Percentiles rank a stretch among this genome's conserved stretches.
These are phyloP conservation scores for Sebastes fasciatus DNA, from an alignment of 2,113 vertebrate species.

Conservation along the genomic window DNA sequence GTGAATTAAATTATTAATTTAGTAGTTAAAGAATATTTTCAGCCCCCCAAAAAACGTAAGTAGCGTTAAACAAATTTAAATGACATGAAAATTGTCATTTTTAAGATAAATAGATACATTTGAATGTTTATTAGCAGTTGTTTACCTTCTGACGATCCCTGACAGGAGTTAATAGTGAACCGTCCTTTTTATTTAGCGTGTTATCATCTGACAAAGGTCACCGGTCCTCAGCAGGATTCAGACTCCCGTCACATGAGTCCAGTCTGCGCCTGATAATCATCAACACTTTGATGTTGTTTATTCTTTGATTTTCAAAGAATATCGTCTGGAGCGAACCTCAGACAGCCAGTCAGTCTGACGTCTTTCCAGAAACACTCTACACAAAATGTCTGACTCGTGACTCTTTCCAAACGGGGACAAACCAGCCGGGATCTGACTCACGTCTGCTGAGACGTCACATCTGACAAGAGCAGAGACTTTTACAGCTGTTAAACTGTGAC, in stretches of 20 bases:
- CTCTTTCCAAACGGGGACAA: slow-evolving; percentile 15
- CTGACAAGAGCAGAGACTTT: slow-evolving; percentile 19
- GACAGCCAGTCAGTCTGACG: neutral
- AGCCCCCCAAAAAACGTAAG: too few species aligned
- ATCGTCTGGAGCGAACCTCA: neutral
- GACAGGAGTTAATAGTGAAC: neutral
- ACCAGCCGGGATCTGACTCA: slow-evolving; percentile 23
- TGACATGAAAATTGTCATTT: too few species aligned
- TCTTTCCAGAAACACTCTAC: slow-evolving; percentile 13
- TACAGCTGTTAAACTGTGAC: slow-evolving; percentile 13
- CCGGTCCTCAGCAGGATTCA: slow-evolving; percentile 27
- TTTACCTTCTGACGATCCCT: neutral
- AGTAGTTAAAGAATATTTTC: too few species aligned
- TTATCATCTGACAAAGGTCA: slow-evolving; percentile 18
- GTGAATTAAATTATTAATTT: neutral
- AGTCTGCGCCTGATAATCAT: slow-evolving; percentile 23
- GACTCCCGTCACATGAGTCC: slow-evolving; percentile 9
- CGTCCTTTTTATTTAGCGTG: neutral
- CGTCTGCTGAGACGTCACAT: slow-evolving; percentile 14
- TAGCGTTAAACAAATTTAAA: too few species aligned
- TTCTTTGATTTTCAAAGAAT: slow-evolving; percentile 31
- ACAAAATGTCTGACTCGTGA: slow-evolving; percentile 19
- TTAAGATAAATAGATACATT: too few species aligned
- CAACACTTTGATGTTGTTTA: slow-evolving; percentile 47
- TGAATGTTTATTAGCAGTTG: neutral